Conservation (phyloP, 2,888 invertebrate genomes). For the Mesorhabditis belari region DNA sequence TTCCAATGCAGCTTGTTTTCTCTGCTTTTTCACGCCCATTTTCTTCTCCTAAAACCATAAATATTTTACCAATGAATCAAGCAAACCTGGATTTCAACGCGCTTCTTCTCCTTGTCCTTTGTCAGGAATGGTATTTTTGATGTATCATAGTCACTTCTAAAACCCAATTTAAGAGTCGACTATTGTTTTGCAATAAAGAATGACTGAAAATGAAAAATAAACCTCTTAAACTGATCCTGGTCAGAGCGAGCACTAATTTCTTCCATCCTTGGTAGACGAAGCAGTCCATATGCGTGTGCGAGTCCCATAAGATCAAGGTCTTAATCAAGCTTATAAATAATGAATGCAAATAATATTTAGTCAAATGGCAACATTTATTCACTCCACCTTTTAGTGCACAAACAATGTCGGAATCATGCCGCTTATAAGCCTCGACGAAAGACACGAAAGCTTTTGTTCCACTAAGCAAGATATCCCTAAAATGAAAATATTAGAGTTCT, state of each 20-base stretch:
- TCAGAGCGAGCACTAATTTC: constrained; percentile 62
- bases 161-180: constrained; percentile 5
- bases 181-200: background rate
- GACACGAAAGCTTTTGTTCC: constrained; percentile 89
- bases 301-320: constrained; percentile 77
- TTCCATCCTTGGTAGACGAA: constrained; percentile 88
- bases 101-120: constrained; percentile 26
- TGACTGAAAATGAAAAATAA: background rate
- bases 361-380: background rate
- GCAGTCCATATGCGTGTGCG: constrained; percentile 79
- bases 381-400: constrained; percentile 66
- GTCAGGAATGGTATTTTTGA: constrained; percentile 36
- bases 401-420: constrained; percentile 87
- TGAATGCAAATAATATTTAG: background rate
- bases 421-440: constrained; percentile 82
- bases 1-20: constrained; percentile 3
- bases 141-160: constrained; percentile 44
- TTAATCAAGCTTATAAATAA: constrained; percentile 36
- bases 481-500: constrained; percentile 4
- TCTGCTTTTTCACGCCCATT: constrained; percentile 18
- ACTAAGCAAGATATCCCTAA: constrained; percentile 72
- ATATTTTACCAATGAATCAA: constrained; percentile 24
- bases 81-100: constrained; percentile 14
- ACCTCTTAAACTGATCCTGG: constrained; percentile 9
- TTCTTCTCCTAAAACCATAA: constrained; percentile 17